Evolutionary conservation across 1,140 invertebrate species (phyloP).

Genomic region (Lordiphosa clarofinis): DNA sequence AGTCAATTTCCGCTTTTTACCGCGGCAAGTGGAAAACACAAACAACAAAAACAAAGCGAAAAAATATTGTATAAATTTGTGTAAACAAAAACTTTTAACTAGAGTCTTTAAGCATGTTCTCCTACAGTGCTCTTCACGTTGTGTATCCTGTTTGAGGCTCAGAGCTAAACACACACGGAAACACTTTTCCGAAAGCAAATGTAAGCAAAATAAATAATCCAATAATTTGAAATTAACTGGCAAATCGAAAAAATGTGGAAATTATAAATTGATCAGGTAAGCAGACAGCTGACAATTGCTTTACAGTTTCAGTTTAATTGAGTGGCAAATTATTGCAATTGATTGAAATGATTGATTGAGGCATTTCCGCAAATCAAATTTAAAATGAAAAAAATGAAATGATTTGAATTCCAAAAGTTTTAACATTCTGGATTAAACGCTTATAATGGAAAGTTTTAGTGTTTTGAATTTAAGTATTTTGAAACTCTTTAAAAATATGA

Average conservation of each 20-base stretch:
- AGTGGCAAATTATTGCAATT: background rate
- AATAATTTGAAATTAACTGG: slow-evolving; percentile 47
- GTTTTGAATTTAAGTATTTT: too few species aligned
- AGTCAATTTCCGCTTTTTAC: slow-evolving; percentile 49
- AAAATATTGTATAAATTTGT: slow-evolving; percentile 20
- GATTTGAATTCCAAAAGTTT: too few species aligned
- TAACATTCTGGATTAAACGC: too few species aligned
- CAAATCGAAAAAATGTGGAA: slow-evolving; percentile 36
- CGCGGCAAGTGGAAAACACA: slow-evolving; percentile 27
- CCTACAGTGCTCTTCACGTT: slow-evolving; percentile 3
- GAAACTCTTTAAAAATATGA: too few species aligned
- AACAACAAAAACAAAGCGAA: background rate
- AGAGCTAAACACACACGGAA: slow-evolving; percentile 40
- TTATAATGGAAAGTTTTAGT: too few species aligned
- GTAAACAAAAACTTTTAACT: slow-evolving; percentile 48
- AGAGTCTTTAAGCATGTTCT: slow-evolving; percentile 39
- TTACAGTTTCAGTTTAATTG: slow-evolving; percentile 12
- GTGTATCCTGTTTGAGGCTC: slow-evolving; percentile 41
- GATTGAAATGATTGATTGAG: too few species aligned
- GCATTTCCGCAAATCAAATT: too few species aligned
- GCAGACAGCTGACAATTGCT: slow-evolving; percentile 36
- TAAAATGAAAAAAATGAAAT: too few species aligned
- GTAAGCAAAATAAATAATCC: slow-evolving; percentile 57
- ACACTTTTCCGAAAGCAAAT: slow-evolving; percentile 29
- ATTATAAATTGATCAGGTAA: slow-evolving; percentile 50